Conservation (phyloP, 2,113 vertebrate genomes). For the Hemichromis elongatus region DNA sequence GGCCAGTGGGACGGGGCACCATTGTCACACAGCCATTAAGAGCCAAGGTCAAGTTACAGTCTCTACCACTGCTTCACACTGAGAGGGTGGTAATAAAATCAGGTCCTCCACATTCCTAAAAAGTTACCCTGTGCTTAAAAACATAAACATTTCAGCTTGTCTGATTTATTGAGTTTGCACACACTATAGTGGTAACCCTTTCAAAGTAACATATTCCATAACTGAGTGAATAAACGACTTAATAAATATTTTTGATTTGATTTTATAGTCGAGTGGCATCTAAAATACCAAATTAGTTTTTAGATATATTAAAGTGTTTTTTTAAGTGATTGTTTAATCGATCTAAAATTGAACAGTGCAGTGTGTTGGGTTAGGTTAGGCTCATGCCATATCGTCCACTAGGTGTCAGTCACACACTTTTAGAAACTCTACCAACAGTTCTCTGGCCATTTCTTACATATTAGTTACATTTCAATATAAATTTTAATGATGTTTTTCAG, state of each 20-base stretch:
- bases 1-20: slow-evolving; percentile 52
- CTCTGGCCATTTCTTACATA: not conserved
- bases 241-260: not conserved
- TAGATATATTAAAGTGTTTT: fast-evolving
- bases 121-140: not conserved
- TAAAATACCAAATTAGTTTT: not conserved
- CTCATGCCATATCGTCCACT: slow-evolving; percentile 34
- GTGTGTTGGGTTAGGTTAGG: not conserved
- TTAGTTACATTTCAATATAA: not conserved
- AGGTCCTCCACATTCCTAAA: slow-evolving; percentile 26
- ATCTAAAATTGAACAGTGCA: not conserved
- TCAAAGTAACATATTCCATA: not conserved
- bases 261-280: not conserved
- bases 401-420: slow-evolving; percentile 63
- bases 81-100: slow-evolving; percentile 17
- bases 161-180: fast-evolving
- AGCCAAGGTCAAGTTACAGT: slow-evolving; percentile 65
- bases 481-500: not conserved
- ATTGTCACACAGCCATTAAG: slow-evolving; percentile 56
- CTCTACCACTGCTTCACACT: not conserved
- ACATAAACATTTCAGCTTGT: not conserved
- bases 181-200: too few relatives aligned
- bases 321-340: not conserved
- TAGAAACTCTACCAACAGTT: not conserved
- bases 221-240: not conserved